Conservation (phyloP, 1,140 invertebrate genomes). For the Archivesica marissinica region DNA sequence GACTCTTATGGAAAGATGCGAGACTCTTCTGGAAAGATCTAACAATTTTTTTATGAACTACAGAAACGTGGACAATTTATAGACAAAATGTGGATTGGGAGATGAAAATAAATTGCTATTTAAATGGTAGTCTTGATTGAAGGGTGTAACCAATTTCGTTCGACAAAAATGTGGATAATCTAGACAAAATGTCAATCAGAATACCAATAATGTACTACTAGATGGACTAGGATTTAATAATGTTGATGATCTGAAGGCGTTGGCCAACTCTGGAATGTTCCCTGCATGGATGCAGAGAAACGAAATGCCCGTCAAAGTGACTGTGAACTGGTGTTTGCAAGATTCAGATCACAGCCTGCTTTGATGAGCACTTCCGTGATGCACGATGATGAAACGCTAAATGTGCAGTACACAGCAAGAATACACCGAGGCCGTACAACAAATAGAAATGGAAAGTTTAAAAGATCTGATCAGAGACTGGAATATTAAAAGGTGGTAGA, state of each 20-base stretch:
- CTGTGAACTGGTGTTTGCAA: slow-evolving; percentile 45
- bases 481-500: slow-evolving; percentile 1
- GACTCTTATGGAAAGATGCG: too few species aligned
- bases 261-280: background rate
- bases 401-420: too few species aligned
- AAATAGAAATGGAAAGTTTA: background rate
- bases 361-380: slow-evolving; percentile 58
- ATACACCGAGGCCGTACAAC: background rate
- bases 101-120: too few species aligned
- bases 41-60: too few species aligned
- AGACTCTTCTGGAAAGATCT: too few species aligned
- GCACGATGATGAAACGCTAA: background rate
- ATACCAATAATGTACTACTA: background rate
- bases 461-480: background rate
- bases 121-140: too few species aligned
- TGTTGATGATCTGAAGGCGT: background rate
- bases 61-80: too few species aligned
- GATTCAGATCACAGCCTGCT: slow-evolving; percentile 61
- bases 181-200: too few species aligned
- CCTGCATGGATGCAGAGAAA: slow-evolving; percentile 12
- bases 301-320: slow-evolving; percentile 62
- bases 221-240: background rate
- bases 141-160: too few species aligned
- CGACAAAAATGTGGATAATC: too few species aligned
- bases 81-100: too few species aligned